Base-by-base conservation (phyloP, 2,888 invertebrate species). In the Acleris sparsana region DNA sequence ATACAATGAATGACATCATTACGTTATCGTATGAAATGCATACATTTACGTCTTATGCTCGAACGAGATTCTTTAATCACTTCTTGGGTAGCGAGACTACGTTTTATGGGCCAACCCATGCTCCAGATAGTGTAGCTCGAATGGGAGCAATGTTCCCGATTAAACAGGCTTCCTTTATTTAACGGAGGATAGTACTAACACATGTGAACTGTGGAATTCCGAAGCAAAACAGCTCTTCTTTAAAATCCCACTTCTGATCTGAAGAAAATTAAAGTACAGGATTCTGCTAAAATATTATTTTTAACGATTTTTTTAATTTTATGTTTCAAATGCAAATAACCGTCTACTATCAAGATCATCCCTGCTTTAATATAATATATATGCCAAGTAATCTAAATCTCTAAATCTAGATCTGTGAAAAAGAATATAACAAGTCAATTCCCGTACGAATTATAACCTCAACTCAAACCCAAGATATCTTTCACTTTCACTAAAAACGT, bases 1-100 rank as follows among this genome's bases (percentile, higher is more conserved):
- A 33, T 11, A 33, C 57, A 53, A 57, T 57, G 57, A 53, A 57
- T 57, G 57, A 63, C 63, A 57, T 63, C 52, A 25, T 46, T n/a
- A n/a, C 55, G 56, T 44, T 46, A 57, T 57, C 44, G 17, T n/a
- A 25, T 25, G 44, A 57, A 57, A 46, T 43, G 25, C 57, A 57
- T 57, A 46, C 22, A 57, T 18, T 18, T 20, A 56, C 44, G 44
- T n/a, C 22, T 25, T 57, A 44, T 25, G 43, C 57, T 17, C 25
- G n/a, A 46, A 5, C 44, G 44, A 7, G 57, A 20, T n/a, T 46
- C 25, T 46, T 46, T 57, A 57, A 57, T 57, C 44, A 22, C 13
- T 57, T 44, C 20, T 22, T 20, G 17, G 25, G 44, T 46, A 25
- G 44, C 9, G 6, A 25, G 6, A 46, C 44, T 29, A 17, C 20